Conservation (phyloP, 2,113 vertebrate species). For the Uria aalge region DNA sequence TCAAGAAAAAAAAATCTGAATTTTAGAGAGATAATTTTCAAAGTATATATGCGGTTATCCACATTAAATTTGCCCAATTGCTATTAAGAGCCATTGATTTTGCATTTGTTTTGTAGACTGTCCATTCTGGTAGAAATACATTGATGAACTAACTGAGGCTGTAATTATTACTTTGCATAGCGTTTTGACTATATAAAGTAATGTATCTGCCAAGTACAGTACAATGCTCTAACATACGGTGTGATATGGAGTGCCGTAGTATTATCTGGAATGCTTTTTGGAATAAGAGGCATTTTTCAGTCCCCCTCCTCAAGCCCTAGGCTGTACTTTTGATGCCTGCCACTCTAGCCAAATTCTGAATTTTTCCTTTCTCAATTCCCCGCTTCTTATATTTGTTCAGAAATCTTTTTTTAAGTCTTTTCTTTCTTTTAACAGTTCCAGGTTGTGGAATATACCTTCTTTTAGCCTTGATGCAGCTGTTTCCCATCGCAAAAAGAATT, state of each 20-base stretch:
- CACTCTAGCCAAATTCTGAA: not conserved
- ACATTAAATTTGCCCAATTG: not conserved
- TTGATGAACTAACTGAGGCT: not conserved
- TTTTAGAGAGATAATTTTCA: not conserved
- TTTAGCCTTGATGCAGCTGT: conserved; percentile 1
- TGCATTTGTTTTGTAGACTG: not conserved
- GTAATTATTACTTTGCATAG: not conserved
- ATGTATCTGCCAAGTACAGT: not conserved
- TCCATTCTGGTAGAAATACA: not conserved
- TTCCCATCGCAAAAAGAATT: not conserved
- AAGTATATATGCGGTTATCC: not conserved
- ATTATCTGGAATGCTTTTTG: not conserved
- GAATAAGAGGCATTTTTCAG: not conserved
- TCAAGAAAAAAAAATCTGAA: not conserved
- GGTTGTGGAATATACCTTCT: not conserved
- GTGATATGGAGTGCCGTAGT: not conserved
- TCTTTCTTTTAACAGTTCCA: not conserved
- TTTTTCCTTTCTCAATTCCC: not conserved
- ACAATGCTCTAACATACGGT: not conserved
- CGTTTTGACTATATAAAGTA: not conserved
- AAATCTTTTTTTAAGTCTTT: not conserved
- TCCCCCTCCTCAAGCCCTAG: not conserved
- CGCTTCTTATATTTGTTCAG: not conserved
- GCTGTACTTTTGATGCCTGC: not conserved
- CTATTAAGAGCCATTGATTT: not conserved